Base-by-base conservation (phyloP, 2,888 invertebrate genomes). In the Trichogramma evanescens region DNA sequence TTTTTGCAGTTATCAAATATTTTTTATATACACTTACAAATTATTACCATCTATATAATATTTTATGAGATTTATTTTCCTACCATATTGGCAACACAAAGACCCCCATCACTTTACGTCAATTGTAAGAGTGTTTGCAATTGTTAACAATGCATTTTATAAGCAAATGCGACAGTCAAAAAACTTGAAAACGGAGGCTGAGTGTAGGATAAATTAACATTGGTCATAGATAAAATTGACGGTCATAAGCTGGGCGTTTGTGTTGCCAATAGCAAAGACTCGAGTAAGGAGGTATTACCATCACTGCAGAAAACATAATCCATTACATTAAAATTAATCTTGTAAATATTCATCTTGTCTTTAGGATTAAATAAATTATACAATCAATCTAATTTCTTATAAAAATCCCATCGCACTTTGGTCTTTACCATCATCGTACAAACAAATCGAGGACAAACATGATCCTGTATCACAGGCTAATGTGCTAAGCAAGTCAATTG, bases 371-470 rank as follows among this genome's bases (percentile, higher is more conserved):
- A 54, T 63, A 61, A 58, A 50, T 50, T 61, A 58, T 50, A 59
- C 40, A 53, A 53, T 63, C 58, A 61, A 65, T 61, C 62, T 66
- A 65, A 54, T 65, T 68, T 66, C 65, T 66, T 26, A 26, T 26
- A 26, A 26, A 26, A 26, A 26, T 26, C 26, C 26, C 52, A 64
- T 58, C 6, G 55, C 49, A 46, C 52, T 67, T 67, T 66, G 66
- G 62, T 67, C 61, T 69, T 46, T 58, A 63, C 59, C 49, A 54
- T 63, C 65, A 38, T 43, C 57, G 63, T 56, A 61, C 64, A 66
- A 66, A 66, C 66, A 68, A 64, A 68, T 68, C 66, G 68, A 70
- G 69, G 72, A 72, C 72, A 70, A 71, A 72, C 70, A 72, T 52
- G 10, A 62, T 67, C 60, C 67, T 64, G 65, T 65, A 65, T 67